Evolutionary conservation across 2,113 vertebrate species (phyloP).

Genomic region (Melanocharis versteri): DNA sequence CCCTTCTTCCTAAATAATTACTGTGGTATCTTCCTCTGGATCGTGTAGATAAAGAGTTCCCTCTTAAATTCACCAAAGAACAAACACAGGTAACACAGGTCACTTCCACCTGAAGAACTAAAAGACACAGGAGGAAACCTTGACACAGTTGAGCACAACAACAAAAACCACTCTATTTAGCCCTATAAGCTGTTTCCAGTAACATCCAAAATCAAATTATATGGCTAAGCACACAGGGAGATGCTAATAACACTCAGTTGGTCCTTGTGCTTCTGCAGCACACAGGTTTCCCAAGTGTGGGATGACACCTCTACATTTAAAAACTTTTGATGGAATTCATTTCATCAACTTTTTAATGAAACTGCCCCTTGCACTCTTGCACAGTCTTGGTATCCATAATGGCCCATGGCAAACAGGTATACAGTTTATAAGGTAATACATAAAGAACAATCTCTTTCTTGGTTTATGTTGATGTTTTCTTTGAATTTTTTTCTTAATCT

Average conservation of each 20-base stretch:
- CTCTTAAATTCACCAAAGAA: background rate
- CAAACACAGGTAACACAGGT: background rate
- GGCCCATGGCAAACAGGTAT: background rate
- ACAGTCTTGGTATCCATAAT: background rate
- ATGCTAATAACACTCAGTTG: rapidly evolving
- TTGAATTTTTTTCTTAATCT: background rate
- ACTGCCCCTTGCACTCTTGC: background rate
- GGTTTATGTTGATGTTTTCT: background rate
- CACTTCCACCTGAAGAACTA: background rate
- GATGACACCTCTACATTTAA: background rate
- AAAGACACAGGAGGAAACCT: background rate
- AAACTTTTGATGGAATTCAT: background rate
- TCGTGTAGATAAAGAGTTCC: background rate
- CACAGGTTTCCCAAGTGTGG: background rate
- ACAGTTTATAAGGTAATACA: background rate
- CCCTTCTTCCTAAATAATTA: background rate
- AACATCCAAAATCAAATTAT: background rate
- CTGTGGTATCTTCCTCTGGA: background rate
- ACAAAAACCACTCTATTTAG: background rate
- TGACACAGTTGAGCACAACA: background rate
- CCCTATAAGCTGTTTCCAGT: background rate
- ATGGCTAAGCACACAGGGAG: background rate
- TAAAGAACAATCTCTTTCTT: background rate
- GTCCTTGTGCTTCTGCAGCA: background rate
- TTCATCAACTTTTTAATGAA: background rate